Conservation (phyloP, 2,797 vertebrate species). For the Urocyon cinereoargenteus region DNA sequence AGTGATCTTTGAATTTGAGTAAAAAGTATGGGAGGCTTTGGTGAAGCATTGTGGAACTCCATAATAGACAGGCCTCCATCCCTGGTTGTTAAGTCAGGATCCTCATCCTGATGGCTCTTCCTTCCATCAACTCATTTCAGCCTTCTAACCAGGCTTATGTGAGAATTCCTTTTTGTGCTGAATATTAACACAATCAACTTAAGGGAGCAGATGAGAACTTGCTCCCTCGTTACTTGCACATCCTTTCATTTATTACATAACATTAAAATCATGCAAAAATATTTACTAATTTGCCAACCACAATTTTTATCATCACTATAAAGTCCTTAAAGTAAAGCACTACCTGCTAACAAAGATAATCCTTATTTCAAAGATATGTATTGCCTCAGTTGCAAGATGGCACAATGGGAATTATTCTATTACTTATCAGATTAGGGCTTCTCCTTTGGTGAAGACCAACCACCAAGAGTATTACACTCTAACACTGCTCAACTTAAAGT, state of each 20-base stretch:
- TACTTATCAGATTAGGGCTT: not conserved
- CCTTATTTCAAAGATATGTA: conserved; percentile 45
- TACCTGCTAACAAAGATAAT: not conserved
- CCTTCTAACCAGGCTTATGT: not conserved
- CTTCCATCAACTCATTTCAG: not conserved
- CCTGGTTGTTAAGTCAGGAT: not conserved
- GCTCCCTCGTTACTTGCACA: not conserved
- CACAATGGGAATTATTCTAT: not conserved
- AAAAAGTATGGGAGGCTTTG: not conserved
- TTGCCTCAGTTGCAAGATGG: not conserved
- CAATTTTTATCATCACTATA: conserved; percentile 51
- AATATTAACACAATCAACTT: not conserved
- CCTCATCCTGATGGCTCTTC: not conserved
- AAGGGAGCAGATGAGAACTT: not conserved
- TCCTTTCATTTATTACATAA: not conserved
- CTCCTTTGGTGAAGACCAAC: not conserved
- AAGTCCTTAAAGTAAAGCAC: conserved; percentile 1
- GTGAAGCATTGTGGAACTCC: not conserved
- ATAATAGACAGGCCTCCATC: accelerated
- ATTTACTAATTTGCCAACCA: conserved; percentile 10
- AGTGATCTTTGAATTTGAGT: not conserved
- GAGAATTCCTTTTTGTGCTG: not conserved
- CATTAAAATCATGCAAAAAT: conserved; percentile 5
- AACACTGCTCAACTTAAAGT: not conserved
- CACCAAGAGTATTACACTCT: not conserved